Evolutionary conservation across 2,888 invertebrate genomes (phyloP), one percentile per base, ranked within the genome.

Genomic region (Drosophila peninsularis): DNA sequence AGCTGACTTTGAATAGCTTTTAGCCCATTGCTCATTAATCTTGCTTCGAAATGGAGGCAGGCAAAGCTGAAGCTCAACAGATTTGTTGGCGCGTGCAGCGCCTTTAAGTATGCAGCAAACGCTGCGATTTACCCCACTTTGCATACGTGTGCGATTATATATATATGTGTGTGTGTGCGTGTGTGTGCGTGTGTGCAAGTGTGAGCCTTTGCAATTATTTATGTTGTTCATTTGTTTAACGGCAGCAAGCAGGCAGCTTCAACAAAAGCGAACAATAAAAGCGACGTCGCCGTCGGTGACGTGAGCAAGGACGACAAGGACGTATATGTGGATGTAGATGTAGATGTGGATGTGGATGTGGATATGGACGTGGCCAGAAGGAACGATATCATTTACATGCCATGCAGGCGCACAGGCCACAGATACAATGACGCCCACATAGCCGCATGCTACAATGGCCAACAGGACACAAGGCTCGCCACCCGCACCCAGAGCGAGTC

Each of bases 341-440:
- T 24, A 10, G 27, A 45, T 27, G 45, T 27, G 5, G 45, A 45
- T 30, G 47, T 60, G 27, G 49, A 53, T 67, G 53, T 58, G 21
- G 24, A 41, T 39, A 62, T 62, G 73, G 49, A 75, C 75, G 64
- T 66, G 71, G 73, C 73, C 64, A 65, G 72, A 87, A 86, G 82
- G 75, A 90, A 90, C 89, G 89, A 83, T 82, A 90, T 88, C 86
- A 90, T 86, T 86, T 86, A 80, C 90, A 89, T 90, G 89, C 89
- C 76, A 89, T 68, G 72, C 76, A 76, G 78, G 81, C 78, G 68
- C 64, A 50, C 62, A 45, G 45, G 68, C 72, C 79, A 66, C 79
- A 76, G 79, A 79, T 71, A 76, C 80, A 78, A 76, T 79, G 76
- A 79, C 76, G 76, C 76, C 80, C 76, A 76, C 76, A 76, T 79